Conservation (phyloP, 2,797 vertebrate species). For the Anguilla obscura region DNA sequence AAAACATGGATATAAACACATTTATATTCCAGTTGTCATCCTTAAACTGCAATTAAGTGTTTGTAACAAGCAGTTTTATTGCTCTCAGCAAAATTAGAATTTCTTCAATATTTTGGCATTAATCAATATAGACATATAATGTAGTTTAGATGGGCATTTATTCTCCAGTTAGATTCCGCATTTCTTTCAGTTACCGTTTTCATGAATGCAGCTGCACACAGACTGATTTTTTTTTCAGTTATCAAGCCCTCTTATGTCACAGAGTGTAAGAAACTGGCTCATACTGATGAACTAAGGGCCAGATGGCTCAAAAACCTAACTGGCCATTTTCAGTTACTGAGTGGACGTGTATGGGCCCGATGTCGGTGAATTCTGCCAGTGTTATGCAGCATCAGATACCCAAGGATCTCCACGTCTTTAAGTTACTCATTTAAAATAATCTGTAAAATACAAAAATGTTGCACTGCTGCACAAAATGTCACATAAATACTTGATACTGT, state of each 20-base stretch:
- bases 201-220: not conserved
- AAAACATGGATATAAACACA: not conserved
- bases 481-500: not conserved
- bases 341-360: not conserved
- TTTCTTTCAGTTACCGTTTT: not conserved
- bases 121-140: too few relatives aligned
- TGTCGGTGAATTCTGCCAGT: not conserved
- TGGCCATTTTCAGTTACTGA: not conserved
- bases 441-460: not conserved
- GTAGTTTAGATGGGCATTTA: not conserved
- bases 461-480: not conserved
- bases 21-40: not conserved
- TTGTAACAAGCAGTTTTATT: too few relatives aligned
- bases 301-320: not conserved
- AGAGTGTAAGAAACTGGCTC: not conserved
- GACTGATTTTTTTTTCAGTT: not conserved
- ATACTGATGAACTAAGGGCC: not conserved
- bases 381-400: not conserved
- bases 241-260: not conserved
- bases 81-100: too few relatives aligned
- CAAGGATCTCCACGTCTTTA: not conserved
- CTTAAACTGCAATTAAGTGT: too few relatives aligned
- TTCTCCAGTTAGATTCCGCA: not conserved
- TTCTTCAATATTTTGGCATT: too few relatives aligned
- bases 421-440: not conserved